Evolutionary conservation across 2,888 invertebrate genomes (phyloP).

Genomic region (Amphipoea lucens): DNA sequence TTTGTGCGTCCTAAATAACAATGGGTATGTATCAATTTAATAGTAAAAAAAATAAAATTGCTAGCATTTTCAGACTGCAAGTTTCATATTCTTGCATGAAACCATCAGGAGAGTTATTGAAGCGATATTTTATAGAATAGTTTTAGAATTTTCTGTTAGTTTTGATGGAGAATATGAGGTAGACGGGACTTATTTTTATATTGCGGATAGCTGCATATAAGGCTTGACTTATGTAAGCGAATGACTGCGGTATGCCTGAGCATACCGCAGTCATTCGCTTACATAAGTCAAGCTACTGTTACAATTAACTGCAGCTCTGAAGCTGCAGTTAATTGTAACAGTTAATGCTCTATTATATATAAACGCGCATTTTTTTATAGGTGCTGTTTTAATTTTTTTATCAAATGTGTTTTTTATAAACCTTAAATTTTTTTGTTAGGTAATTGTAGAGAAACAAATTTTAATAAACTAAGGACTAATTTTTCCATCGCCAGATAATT

Average conservation of each 20-base stretch:
- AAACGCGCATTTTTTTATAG: too few relatives aligned
- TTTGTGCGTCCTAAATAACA: background rate
- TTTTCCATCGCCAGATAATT: too few relatives aligned
- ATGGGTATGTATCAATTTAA: slow-evolving; percentile 41
- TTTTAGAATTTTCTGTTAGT: slow-evolving; percentile 13
- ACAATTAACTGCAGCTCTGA: too few relatives aligned
- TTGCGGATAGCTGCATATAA: slow-evolving; percentile 5
- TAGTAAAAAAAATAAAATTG: background rate
- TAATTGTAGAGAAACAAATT: too few relatives aligned
- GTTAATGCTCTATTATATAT: background rate
- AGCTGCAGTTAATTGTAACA: background rate
- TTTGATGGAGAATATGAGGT: background rate
- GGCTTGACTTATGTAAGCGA: slow-evolving; percentile 27
- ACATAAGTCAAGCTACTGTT: too few relatives aligned
- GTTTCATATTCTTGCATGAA: slow-evolving; percentile 13
- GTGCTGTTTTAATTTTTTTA: too few relatives aligned
- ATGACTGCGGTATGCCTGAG: slow-evolving; percentile 7
- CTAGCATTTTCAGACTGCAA: background rate
- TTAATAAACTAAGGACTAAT: too few relatives aligned
- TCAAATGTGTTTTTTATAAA: too few relatives aligned
- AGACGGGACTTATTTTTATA: background rate
- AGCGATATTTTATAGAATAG: slow-evolving; percentile 31
- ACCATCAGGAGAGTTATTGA: slow-evolving; percentile 20
- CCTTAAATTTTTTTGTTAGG: too few relatives aligned
- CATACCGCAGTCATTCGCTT: too few relatives aligned